Percentiles rank a stretch among this genome's conserved stretches.
Evolutionary conservation across 2,888 invertebrate genomes (phyloP).

Genomic region (Dioctria rufipes): DNA sequence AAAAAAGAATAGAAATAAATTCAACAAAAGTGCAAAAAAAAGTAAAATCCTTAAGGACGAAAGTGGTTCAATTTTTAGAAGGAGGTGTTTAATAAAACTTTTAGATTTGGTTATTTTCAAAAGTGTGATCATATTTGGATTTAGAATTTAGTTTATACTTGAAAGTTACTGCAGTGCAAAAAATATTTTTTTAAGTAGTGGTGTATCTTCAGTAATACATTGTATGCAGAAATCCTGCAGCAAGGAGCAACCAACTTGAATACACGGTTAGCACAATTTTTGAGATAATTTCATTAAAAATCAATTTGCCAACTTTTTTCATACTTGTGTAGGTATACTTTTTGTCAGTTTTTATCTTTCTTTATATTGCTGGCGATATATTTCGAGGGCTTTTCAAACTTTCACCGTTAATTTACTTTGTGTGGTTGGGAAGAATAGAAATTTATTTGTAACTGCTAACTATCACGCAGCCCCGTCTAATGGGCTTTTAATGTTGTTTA

Average conservation of each 20-base stretch:
- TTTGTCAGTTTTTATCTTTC: slow-evolving; percentile 7
- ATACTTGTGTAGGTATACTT: neutral
- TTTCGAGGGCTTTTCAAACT: slow-evolving; percentile 43
- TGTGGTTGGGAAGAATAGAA: slow-evolving; percentile 2
- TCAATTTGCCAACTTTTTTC: slow-evolving; percentile 31
- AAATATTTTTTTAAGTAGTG: neutral
- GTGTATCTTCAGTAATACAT: neutral
- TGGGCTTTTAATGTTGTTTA: slow-evolving; percentile 54
- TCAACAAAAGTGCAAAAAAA: neutral
- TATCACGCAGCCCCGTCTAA: slow-evolving; percentile 49
- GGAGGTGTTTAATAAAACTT: slow-evolving; percentile 11
- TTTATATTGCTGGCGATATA: neutral
- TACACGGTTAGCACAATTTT: slow-evolving; percentile 1
- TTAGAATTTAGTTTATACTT: slow-evolving; percentile 2
- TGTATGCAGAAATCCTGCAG: neutral
- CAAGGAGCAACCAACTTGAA: slow-evolving; percentile 13
- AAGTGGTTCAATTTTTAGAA: neutral
- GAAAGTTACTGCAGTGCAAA: slow-evolving; percentile 28
- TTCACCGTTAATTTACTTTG: slow-evolving; percentile 29
- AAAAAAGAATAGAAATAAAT: neutral
- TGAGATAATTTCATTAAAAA: slow-evolving; percentile 39
- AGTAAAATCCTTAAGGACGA: neutral
- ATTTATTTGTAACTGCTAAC: slow-evolving; percentile 26
- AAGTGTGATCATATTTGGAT: too few relatives aligned
- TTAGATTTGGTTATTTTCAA: neutral